Conservation (phyloP, 1,140 invertebrate genomes). For the Drosophila nigrodunni region DNA sequence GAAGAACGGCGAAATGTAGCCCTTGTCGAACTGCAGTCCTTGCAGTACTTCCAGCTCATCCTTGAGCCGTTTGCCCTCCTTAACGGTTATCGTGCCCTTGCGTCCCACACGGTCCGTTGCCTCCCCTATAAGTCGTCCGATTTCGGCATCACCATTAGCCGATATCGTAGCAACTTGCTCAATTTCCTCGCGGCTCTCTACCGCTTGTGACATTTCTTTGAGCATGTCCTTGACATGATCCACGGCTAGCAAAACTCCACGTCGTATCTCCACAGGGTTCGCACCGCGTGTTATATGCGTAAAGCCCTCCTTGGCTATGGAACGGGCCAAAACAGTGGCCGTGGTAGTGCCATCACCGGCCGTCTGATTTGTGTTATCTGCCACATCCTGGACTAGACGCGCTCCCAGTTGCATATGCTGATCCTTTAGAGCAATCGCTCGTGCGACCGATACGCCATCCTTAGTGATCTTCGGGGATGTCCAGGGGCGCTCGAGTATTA, state of each 20-base stretch:
- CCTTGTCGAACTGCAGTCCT: slow-evolving; percentile 99
- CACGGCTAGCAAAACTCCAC: slow-evolving; percentile 98
- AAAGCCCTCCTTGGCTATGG: slow-evolving; percentile 99
- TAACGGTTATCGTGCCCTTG: slow-evolving; percentile 99
- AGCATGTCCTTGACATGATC: slow-evolving; percentile 95
- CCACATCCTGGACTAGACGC: slow-evolving; percentile 99
- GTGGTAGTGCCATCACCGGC: slow-evolving; percentile 99
- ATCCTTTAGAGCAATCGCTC: slow-evolving; percentile 98
- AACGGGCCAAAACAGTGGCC: slow-evolving; percentile 97
- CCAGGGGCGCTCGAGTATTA: slow-evolving; percentile 99
- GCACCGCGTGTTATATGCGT: slow-evolving; percentile 98
- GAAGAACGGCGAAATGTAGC: slow-evolving; percentile 99
- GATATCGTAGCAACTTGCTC: slow-evolving; percentile 99
- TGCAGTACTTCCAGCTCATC: slow-evolving; percentile 99
- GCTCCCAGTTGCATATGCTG: slow-evolving; percentile 99
- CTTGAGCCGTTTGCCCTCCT: slow-evolving; percentile 98
- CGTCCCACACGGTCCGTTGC: slow-evolving; percentile 99
- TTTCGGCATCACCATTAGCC: slow-evolving; percentile 96
- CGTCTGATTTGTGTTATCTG: slow-evolving; percentile 99
- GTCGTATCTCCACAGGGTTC: slow-evolving; percentile 98
- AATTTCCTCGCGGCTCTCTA: slow-evolving; percentile 99
- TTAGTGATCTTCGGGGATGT: slow-evolving; percentile 99
- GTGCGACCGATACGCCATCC: slow-evolving; percentile 99
- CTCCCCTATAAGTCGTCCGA: slow-evolving; percentile 97
- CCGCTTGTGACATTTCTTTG: slow-evolving; percentile 95